phyloP scores from a whole-genome alignment of 92 coral and sea anemone species.

The Zoanthus sansibaricus region DNA sequence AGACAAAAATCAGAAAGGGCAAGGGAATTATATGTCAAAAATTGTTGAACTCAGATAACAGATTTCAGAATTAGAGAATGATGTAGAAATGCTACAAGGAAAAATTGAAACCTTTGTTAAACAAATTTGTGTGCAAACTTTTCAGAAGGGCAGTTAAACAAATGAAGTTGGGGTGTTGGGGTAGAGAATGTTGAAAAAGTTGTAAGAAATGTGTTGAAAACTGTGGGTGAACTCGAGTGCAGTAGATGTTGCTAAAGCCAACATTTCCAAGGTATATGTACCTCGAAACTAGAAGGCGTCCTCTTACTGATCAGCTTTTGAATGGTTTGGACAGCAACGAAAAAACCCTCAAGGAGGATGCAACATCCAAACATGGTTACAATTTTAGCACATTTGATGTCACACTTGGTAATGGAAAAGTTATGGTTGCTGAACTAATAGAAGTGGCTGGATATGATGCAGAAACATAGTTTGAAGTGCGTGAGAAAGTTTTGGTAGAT shows the following conservation, averaged over 20 bases:
- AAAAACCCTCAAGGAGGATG: constrained; percentile 40
- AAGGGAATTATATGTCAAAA: constrained; percentile 28
- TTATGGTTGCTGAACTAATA: constrained; percentile 22
- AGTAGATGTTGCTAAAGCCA: constrained; percentile 35
- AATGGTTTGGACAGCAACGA: constrained; percentile 9
- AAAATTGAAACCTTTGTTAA: background rate
- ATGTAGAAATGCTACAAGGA: constrained; percentile 26
- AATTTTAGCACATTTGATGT: constrained; percentile 40
- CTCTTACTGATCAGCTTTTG: constrained; percentile 40
- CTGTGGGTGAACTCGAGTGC: constrained; percentile 39
- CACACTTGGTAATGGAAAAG: constrained; percentile 14
- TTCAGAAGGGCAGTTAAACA: constrained; percentile 50
- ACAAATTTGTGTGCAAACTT: constrained; percentile 33
- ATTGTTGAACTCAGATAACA: constrained; percentile 24
- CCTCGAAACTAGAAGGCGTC: constrained; percentile 47
- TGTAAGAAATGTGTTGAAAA: constrained; percentile 25
- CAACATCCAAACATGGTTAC: constrained; percentile 36
- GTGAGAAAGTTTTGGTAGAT: constrained; percentile 4
- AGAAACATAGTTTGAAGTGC: constrained; percentile 32
- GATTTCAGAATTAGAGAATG: constrained; percentile 35
- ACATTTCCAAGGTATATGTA: constrained; percentile 57
- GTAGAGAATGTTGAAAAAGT: constrained; percentile 50
- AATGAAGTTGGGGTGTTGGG: constrained; percentile 54
- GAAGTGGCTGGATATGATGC: constrained; percentile 37
- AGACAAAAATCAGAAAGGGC: constrained; percentile 7